Evolutionary conservation across 2,113 vertebrate genomes (phyloP), one percentile per base, ranked within the genome.

Genomic region (Eleginops maclovinus): DNA sequence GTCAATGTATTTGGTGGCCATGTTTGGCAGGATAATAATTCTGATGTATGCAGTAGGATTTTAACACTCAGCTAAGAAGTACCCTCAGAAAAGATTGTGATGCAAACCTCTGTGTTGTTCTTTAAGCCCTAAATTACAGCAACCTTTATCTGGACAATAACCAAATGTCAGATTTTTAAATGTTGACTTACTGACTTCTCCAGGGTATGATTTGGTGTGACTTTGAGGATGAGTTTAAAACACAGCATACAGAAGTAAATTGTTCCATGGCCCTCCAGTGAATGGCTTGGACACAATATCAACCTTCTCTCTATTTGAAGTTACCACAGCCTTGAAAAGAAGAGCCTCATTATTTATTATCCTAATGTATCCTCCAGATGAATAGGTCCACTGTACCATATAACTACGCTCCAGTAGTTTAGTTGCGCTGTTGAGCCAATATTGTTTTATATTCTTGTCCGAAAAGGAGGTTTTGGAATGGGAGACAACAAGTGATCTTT

Each of bases 81-180:
- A 24, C n/a, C 26, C n/a, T 76, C 46, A 68, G 46, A 19, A 46
- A 77, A 40, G 65, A 69, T 46, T 53, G 61, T 14, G 10, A 60
- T 9, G 16, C 44, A 16, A n/a, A 9, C 1, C 16, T 59, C 3
- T 24, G 8, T 26, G 17, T 14, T n/a, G 4, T 43, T 2, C 9
- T 12, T 63, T 28, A n/a, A 43, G 19, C 9, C 16, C 16, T 26
- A 31, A 21, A 55, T 58, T 31, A 56, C 12, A n/a, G n/a, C n/a
- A n/a, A 26, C 59, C 50, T 43, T 53, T 40, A 36, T 21, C 41
- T 40, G 36, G 24, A 60, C 60, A 16, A 46, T 1, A 24, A 53
- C 1, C 19, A 19, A 11, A 19, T 54, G 2, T 61, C 12, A 43
- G 8, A 41, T 28, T 41, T 21, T 51, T 2, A 16, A 15, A 51